Percentiles rank a stretch among this genome's conserved stretches.
Evolutionary conservation across 2,888 invertebrate species (phyloP).

Genomic region (Pyrocoelia pectoralis): DNA sequence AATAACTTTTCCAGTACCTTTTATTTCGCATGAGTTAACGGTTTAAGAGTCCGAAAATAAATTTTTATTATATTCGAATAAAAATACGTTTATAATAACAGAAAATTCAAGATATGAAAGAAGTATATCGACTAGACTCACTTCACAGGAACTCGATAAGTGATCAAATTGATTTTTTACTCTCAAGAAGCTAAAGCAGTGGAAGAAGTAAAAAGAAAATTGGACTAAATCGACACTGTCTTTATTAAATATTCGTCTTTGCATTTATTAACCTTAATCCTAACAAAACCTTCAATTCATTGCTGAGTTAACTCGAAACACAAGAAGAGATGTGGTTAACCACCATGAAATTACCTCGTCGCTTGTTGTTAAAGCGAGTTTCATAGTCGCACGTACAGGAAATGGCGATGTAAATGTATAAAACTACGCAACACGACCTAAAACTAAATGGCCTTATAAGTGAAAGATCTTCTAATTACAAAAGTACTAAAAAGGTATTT

Average conservation of each 20-base stretch:
- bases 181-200: too few species aligned
- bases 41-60: too few species aligned
- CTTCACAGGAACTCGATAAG: too few species aligned
- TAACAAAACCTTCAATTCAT: slow-evolving; percentile 20
- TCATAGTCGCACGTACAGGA: slow-evolving; percentile 13
- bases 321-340: slow-evolving; percentile 18
- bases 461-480: background rate
- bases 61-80: too few species aligned
- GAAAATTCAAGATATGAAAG: background rate
- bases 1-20: too few species aligned
- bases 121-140: background rate
- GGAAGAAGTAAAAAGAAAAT: too few species aligned
- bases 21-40: too few species aligned
- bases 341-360: slow-evolving; percentile 25
- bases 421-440: slow-evolving; percentile 8
- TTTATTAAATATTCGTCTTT: too few species aligned
- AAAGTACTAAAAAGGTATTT: background rate
- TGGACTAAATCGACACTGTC: too few species aligned
- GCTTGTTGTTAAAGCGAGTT: slow-evolving; percentile 25
- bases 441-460: slow-evolving; percentile 6
- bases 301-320: slow-evolving; percentile 21
- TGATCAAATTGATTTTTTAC: too few species aligned
- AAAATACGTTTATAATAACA: background rate
- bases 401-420: slow-evolving; percentile 10
- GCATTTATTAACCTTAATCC: slow-evolving; percentile 10